Evolutionary conservation across 2,888 invertebrate genomes (phyloP), one percentile per base, ranked within the genome.

Genomic region (Hirtodrosophila trivittata): DNA sequence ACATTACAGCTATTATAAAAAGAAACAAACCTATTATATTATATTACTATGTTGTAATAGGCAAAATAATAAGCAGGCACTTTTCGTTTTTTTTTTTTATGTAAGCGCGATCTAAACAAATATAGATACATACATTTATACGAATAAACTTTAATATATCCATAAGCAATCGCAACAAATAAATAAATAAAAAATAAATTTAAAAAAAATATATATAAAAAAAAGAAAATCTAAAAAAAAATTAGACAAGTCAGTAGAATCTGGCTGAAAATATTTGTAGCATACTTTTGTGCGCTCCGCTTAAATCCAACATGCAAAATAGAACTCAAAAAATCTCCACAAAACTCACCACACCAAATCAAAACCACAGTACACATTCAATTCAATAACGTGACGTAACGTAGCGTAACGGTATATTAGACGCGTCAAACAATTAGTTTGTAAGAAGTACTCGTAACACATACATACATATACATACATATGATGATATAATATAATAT

Each of bases 1-100:
- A 45, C 37, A 50, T 47, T 49, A 55, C 25, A 39, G 30, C 35
- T 47, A 42, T 47, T 14, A 49, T 52, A n/a, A 28, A 28, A 28
- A 28, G 1, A 28, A 28, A n/a, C 5, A 28, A 59, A 13, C 10
- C 47, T 52, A 52, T 59, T 46, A 50, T 55, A 55, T 41, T 55
- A 60, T 38, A 57, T 43, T 55, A 60, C 55, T 68, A 68, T 63
- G 50, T 74, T 71, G 57, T 57, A 54, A 39, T 63, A 71, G 63
- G 16, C 49, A 58, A 55, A 39, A 73, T 38, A 32, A 30, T 55
- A 56, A 42, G 62, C 73, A 55, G 51, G 46, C 58, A 64, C 38
- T 54, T 56, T 51, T 58, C 54, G 57, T 63, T 62, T 62, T 70
- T 37, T 32, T 75, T 46, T 8, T 47, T 28, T 9, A n/a, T 28